These are phyloP conservation scores for Monochamus saltuarius DNA, from an alignment of 1,140 invertebrate genomes.

Conservation along the genomic window DNA sequence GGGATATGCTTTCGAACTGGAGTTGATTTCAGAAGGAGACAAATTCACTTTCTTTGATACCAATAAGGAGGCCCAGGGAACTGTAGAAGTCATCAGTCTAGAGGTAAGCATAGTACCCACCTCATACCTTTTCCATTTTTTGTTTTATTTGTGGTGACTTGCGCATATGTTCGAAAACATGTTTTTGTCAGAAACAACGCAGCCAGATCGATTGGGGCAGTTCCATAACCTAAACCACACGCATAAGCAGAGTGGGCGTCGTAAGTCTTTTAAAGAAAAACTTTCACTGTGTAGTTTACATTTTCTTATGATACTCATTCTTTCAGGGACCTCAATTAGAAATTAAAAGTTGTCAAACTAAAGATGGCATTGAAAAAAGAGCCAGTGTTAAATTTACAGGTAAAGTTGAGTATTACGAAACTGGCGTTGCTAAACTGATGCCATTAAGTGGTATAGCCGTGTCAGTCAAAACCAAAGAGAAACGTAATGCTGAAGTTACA, in stretches of 20 bases:
- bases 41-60: slow-evolving; percentile 70
- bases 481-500: slow-evolving; percentile 53
- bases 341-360: slow-evolving; percentile 49
- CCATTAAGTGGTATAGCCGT: slow-evolving; percentile 61
- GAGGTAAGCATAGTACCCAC: slow-evolving; percentile 54
- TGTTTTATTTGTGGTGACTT: slow-evolving; percentile 1
- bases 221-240: slow-evolving; percentile 14
- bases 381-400: slow-evolving; percentile 63
- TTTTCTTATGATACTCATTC: slow-evolving; percentile 49
- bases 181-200: slow-evolving; percentile 31
- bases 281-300: slow-evolving; percentile 22
- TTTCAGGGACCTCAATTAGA: slow-evolving; percentile 57
- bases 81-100: slow-evolving; percentile 61
- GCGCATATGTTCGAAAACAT: slow-evolving; percentile 9
- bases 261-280: slow-evolving; percentile 41
- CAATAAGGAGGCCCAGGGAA: slow-evolving; percentile 63
- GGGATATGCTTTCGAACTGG: slow-evolving; percentile 72
- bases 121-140: slow-evolving; percentile 6
- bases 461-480: slow-evolving; percentile 54
- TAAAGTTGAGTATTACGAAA: slow-evolving; percentile 68
- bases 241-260: slow-evolving; percentile 29
- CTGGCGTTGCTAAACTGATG: slow-evolving; percentile 59
- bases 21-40: slow-evolving; percentile 67
- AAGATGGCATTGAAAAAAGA: slow-evolving; percentile 61
- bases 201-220: slow-evolving; percentile 11